phyloP scores from a whole-genome alignment of 1,140 invertebrate species.

The Pemphigus obesinymphae region DNA sequence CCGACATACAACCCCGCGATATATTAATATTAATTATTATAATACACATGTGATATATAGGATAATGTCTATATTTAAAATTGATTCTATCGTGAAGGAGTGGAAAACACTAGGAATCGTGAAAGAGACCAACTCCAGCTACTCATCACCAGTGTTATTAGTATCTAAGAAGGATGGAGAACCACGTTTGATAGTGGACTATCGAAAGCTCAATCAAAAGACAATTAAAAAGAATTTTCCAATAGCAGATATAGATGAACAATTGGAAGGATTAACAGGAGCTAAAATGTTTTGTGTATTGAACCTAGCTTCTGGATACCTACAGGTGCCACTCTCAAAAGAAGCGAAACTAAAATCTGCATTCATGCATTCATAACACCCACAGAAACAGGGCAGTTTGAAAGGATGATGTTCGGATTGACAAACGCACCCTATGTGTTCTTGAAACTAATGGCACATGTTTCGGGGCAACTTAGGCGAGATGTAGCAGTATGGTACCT shows the following conservation, averaged over 20 bases:
- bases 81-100: too few species aligned
- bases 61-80: too few species aligned
- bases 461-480: not conserved
- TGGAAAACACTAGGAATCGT: too few species aligned
- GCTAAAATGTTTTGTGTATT: constrained; percentile 53
- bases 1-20: too few species aligned
- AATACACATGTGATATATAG: too few species aligned
- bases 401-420: constrained; percentile 45
- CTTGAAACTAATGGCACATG: constrained; percentile 6
- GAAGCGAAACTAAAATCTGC: constrained; percentile 48
- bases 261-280: constrained; percentile 40
- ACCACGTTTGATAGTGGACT: constrained; percentile 44
- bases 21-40: too few species aligned
- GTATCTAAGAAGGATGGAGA: not conserved
- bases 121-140: not conserved
- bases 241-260: constrained; percentile 44
- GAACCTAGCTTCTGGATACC: constrained; percentile 52
- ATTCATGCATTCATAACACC: constrained; percentile 44
- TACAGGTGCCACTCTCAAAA: constrained; percentile 49
- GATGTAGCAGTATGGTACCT: not conserved
- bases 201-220: constrained; percentile 43
- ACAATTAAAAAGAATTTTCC: constrained; percentile 44
- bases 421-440: constrained; percentile 39
- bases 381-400: constrained; percentile 43
- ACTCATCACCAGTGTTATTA: not conserved